Conservation (phyloP, 2,113 vertebrate species). For the Daphoenositta chrysoptera region DNA sequence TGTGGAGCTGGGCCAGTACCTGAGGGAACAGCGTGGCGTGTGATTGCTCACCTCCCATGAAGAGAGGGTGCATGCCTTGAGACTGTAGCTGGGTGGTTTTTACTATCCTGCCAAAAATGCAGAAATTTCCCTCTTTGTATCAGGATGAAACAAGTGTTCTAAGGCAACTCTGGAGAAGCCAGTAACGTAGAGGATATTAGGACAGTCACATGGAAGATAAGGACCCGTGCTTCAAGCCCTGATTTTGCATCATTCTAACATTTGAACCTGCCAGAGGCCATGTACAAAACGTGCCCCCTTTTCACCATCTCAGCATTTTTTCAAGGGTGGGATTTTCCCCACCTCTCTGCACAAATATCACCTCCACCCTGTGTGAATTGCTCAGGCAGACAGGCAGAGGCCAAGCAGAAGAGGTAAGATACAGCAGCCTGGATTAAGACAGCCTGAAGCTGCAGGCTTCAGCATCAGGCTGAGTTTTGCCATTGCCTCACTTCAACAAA, state of each 20-base stretch:
- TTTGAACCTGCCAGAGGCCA: background rate
- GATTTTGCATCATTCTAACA: background rate
- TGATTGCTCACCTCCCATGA: slow-evolving; percentile 59
- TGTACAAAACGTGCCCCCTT: background rate
- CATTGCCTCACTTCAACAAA: background rate
- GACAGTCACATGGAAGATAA: background rate
- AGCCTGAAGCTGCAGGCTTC: background rate
- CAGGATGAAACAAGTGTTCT: slow-evolving; percentile 28
- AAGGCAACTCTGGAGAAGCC: background rate
- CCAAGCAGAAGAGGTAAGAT: background rate
- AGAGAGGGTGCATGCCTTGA: slow-evolving; percentile 38
- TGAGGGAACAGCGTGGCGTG: slow-evolving; percentile 7
- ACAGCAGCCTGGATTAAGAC: background rate
- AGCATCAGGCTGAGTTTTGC: background rate
- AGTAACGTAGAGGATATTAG: background rate
- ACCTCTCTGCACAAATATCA: background rate
- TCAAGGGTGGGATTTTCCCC: background rate
- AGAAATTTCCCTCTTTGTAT: slow-evolving; percentile 13
- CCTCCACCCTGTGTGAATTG: background rate
- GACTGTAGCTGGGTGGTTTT: slow-evolving; percentile 63
- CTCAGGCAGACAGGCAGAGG: background rate
- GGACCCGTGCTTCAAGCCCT: background rate
- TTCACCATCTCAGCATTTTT: background rate
- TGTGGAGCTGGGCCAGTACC: slow-evolving; percentile 39
- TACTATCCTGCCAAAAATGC: slow-evolving; percentile 42